Evolutionary conservation across 2,113 vertebrate genomes (phyloP).

Genomic region (Tyto alba): DNA sequence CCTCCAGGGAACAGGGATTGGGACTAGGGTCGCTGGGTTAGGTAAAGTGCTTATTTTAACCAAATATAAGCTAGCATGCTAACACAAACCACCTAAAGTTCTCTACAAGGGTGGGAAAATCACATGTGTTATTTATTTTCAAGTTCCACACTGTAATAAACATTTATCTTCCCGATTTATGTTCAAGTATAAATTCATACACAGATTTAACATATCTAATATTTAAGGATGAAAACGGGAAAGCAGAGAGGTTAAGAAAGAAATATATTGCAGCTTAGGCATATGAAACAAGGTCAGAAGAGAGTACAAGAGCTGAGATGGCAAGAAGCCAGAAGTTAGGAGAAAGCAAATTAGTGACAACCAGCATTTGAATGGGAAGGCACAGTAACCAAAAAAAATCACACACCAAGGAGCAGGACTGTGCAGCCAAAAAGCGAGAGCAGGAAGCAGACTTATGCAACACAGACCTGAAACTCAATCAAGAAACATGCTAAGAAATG

Average conservation of each 20-base stretch:
- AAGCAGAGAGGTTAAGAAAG: background rate
- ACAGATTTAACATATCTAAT: background rate
- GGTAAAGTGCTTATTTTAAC: constrained; percentile 44
- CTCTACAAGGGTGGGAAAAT: background rate
- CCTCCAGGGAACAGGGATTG: background rate
- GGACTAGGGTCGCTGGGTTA: background rate
- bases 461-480: background rate
- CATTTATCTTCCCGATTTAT: background rate
- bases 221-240: background rate
- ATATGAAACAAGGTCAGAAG: background rate
- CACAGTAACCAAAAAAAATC: background rate
- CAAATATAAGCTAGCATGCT: constrained; percentile 3
- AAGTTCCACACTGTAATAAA: background rate
- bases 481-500: background rate
- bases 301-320: background rate
- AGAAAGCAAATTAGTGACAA: background rate
- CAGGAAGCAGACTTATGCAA: background rate
- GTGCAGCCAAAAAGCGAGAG: background rate
- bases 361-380: background rate
- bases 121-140: constrained; percentile 22
- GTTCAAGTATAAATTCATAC: background rate
- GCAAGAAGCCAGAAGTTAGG: background rate
- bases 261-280: background rate
- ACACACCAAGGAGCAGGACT: background rate
- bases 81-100: constrained; percentile 12